Base-by-base conservation (phyloP, 2,797 vertebrate species). In the Scarus forsteni region DNA sequence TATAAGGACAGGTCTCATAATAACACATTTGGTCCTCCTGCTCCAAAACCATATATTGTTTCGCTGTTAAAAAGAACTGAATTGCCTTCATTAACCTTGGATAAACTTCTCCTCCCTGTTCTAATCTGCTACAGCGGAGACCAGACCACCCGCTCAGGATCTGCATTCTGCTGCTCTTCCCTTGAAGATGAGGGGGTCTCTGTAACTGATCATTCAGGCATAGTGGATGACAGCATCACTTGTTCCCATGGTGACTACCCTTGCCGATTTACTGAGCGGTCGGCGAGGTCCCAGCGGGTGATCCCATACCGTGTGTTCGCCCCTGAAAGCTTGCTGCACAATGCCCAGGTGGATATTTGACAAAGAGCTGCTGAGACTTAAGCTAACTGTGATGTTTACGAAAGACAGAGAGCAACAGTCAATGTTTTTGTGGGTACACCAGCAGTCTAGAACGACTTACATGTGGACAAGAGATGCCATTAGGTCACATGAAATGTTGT, bases 221-320 rank as follows among this genome's bases (percentile, higher is more conserved):
- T 77, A 73, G 79, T 55, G 63, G 72, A 90, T 86, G 76, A 89
- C 63, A 36, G 77, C 81, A 79, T 91, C 87, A 66, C 83, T 79
- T 95, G 94, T 88, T 90, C 90, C 89, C 98, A 99, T 76, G 40
- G 87, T 77, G 95, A 96, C 61, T 99, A 98, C 86, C 97, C 96
- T 39, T 99, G 98, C 87, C 96, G 96, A 76, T 98, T 97, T 90
- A 92, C 90, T 68, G 87, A 91, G 69, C 54, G 64, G 75, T 75
- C 73, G 59, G 93, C 95, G 13, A 74, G 80, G 68, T 75, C 89
- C 77, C 95, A 98, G 89, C 85, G 90, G 69, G 84, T 96, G 80
- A 95, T 99, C 88, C 96, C 97, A 50, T 89, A 98, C 10, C 95
- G 98, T 15, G 91, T 98, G 75, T 99, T 98, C 89, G 93, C 95